Evolutionary conservation across 92 coral and sea anemone species (phyloP), one percentile per base, ranked within the genome.

Genomic region (Ricordea florida): DNA sequence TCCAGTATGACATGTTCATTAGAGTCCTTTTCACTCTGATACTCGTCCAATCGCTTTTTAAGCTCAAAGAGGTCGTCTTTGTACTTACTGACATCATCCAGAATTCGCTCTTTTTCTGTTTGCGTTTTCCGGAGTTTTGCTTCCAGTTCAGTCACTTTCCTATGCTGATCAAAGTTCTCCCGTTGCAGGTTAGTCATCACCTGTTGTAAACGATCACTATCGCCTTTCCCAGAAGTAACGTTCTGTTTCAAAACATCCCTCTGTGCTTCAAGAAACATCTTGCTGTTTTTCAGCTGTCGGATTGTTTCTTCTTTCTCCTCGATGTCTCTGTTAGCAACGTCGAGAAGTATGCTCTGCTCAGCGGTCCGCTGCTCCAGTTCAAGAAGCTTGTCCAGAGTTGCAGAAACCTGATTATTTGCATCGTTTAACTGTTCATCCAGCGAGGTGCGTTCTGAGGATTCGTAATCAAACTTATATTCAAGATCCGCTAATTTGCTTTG

Each of bases 201-300:
- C 64, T 81, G 78, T 16, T 74, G 80, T 4, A 80, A 69, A 26
- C 94, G 86, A 46, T 91, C 90, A 41, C 73, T 36, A 31, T 89
- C 97, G 30, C 83, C 91, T 68, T 85, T 91, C 50, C 60, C 75
- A 9, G 63, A 32, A 13, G 79, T 55, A 10, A 85, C 56, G 42
- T 63, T 88, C 72, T 94, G 90, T 32, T 91, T 94, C 31, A 87
- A 62, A 32, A 77, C 57, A 45, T 83, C 91, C n/a, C 89, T 65
- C 46, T 94, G 91, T 3, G 84, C 88, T 42, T 94, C 97, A 14
- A 91, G 57, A 44, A 83, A 88, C 45, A 34, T 23, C 56, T 94
- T 94, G 58, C 73, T 83, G 33, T 81, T 70, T 50, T 83, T 91
- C 43, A 94, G 63, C 46, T 87, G 93, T 18, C 80, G 86, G 34